These are phyloP conservation scores for Lycocerus yunnanus DNA, from an alignment of 2,888 invertebrate genomes.

Conservation along the genomic window DNA sequence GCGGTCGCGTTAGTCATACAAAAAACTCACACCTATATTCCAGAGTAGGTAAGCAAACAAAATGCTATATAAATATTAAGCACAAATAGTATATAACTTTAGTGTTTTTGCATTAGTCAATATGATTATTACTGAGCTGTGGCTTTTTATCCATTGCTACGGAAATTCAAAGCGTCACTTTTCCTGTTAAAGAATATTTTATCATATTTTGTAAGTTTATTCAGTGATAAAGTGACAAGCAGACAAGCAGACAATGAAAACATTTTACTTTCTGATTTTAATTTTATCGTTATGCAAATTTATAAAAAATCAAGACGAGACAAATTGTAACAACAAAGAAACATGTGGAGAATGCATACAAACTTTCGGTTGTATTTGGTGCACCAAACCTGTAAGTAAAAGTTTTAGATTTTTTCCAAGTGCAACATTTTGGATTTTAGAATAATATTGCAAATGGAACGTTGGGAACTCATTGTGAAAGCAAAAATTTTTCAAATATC, in stretches of 20 bases:
- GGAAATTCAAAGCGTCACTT: conserved; percentile 13
- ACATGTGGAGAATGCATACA: conserved; percentile 57
- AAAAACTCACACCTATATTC: neutral
- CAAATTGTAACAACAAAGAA: conserved; percentile 49
- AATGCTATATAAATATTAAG: neutral
- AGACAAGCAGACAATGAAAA: neutral
- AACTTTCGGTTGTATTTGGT: conserved; percentile 58
- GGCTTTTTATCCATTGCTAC: conserved; percentile 9
- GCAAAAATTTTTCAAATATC: conserved; percentile 5
- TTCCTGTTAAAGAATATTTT: conserved; percentile 8
- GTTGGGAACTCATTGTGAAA: conserved; percentile 16
- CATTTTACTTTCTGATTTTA: neutral
- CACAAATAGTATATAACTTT: neutral
- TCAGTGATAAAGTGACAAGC: neutral
- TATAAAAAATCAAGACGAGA: conserved; percentile 9
- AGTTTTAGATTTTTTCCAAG: neutral
- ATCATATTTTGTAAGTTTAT: neutral
- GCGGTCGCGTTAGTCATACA: neutral
- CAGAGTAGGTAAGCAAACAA: neutral
- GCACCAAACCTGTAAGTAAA: conserved; percentile 45
- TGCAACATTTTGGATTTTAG: conserved; percentile 1
- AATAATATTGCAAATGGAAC: conserved; percentile 13
- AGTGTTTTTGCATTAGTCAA: neutral
- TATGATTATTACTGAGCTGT: neutral
- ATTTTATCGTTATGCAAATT: conserved; percentile 5